Evolutionary conservation across 2,888 invertebrate species (phyloP).

Genomic region (Adineta ricciae): DNA sequence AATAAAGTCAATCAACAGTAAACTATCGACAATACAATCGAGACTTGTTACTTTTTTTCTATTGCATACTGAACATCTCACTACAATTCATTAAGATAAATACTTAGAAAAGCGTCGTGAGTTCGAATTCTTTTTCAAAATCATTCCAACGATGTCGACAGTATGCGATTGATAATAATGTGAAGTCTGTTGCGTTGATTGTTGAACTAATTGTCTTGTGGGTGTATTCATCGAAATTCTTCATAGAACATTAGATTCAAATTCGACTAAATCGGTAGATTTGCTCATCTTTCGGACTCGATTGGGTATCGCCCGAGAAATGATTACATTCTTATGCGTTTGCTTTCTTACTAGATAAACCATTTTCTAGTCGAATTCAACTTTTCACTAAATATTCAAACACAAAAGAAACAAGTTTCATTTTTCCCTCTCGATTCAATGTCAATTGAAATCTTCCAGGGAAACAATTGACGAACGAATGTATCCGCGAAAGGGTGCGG

Average conservation of each 20-base stretch:
- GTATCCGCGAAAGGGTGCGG: not conserved
- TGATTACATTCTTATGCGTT: slow-evolving; percentile 25
- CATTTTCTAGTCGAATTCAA: slow-evolving; percentile 82
- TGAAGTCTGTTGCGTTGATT: slow-evolving; percentile 41
- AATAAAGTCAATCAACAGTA: too few species aligned
- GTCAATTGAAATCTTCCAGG: not conserved
- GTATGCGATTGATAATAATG: not conserved
- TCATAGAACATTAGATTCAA: not conserved
- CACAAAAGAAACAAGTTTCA: too few species aligned
- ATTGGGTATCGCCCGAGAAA: slow-evolving; percentile 27
- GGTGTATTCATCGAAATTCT: not conserved
- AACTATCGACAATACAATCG: too few species aligned
- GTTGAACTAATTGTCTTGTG: slow-evolving; percentile 68
- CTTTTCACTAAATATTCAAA: slow-evolving; percentile 56
- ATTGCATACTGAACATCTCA: too few species aligned
- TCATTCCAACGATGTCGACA: not conserved
- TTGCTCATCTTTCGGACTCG: not conserved
- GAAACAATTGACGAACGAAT: not conserved
- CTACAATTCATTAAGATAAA: too few species aligned
- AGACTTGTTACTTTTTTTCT: too few species aligned
- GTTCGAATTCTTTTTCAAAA: not conserved
- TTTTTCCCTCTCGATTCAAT: too few species aligned
- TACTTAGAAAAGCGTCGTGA: too few species aligned
- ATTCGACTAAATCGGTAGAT: not conserved
- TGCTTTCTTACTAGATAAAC: slow-evolving; percentile 70